Percentiles rank a stretch among this genome's conserved stretches.
These are phyloP conservation scores for Periplaneta americana DNA, from an alignment of 1,140 invertebrate genomes.

Conservation along the genomic window DNA sequence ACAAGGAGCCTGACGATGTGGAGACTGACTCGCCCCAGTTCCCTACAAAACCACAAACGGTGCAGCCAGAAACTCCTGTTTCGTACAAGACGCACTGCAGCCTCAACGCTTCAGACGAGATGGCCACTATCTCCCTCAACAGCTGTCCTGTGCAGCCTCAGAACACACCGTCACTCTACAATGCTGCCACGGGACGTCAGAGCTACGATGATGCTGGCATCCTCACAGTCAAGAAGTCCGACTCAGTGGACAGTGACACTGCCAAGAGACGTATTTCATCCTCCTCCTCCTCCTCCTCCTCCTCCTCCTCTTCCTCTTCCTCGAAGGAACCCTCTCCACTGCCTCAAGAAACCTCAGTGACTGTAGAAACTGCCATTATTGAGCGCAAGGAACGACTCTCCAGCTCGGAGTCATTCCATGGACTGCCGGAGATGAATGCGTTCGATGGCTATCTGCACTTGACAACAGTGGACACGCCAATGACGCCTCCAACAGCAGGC, in stretches of 20 bases:
- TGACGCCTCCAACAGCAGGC: neutral
- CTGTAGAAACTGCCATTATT: neutral
- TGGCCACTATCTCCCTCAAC: neutral
- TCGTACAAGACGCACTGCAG: neutral
- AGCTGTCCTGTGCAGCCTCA: neutral
- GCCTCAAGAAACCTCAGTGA: no score
- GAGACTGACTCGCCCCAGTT: neutral
- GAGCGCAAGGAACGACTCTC: neutral
- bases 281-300: no score
- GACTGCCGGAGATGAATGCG: conserved; percentile 2
- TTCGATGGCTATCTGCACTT: conserved; percentile 27
- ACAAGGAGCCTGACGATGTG: neutral
- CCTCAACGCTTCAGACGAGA: neutral
- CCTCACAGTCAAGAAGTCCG: neutral
- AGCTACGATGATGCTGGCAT: neutral
- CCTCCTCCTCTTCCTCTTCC: no score
- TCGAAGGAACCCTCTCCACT: no score
- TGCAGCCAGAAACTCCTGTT: neutral
- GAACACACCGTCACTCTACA: neutral
- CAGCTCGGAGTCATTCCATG: neutral
- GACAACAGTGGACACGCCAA: conserved; percentile 25
- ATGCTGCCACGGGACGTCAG: neutral
- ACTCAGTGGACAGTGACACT: neutral
- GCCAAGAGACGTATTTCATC: no score
- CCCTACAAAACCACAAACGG: neutral